Evolutionary conservation across 23 tunicate genomes (phyloP), one percentile per base, ranked within the genome.

Genomic region (Ciona savignyi): DNA sequence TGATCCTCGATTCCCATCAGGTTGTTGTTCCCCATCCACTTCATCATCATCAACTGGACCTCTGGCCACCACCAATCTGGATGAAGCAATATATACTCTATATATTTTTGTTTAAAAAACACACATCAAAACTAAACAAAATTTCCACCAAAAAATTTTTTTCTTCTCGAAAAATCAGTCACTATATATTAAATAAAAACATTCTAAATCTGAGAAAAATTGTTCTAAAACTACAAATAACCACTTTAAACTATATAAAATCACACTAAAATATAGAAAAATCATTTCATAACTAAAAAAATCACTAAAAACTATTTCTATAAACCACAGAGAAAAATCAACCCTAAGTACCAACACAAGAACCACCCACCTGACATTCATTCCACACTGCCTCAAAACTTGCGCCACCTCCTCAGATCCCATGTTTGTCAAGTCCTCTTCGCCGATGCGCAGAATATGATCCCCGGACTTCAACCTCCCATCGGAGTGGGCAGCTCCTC

Each of bases 391-490:
- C 42, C 92, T 67, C 73, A 92, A 67, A 26, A 92, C 92, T 2
- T 71, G 76, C 29, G 98, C 98, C 25, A 83, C 98, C 35, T 92
- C 79, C 56, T 92, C 92, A 0, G 98, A 92, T 4, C 92, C 88
- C 87, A 92, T 80, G 33, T 33, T 27, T 1, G 82, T 74, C 9
- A 92, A 70, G 51, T 92, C 98, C 28, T 86, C 85, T 68, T 92
- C 98, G 6, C 87, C 92, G 35, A 92, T 92, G 25, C 92, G 70
- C 29, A 92, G 70, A 23, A 92, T 92, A 67, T 85, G 91, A 80
- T 92, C 98, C 19, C 98, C 98, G 21, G 92, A 85, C 27, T 63
- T 80, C 25, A 92, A 67, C 4, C 98, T 51, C 23, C 98, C 98
- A 77, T 92, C 98, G 1, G 51, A 27, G 72, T 76, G 78, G 23